These are phyloP conservation scores for Aphodius sticticus DNA, from an alignment of 2,888 invertebrate species.

Conservation along the genomic window DNA sequence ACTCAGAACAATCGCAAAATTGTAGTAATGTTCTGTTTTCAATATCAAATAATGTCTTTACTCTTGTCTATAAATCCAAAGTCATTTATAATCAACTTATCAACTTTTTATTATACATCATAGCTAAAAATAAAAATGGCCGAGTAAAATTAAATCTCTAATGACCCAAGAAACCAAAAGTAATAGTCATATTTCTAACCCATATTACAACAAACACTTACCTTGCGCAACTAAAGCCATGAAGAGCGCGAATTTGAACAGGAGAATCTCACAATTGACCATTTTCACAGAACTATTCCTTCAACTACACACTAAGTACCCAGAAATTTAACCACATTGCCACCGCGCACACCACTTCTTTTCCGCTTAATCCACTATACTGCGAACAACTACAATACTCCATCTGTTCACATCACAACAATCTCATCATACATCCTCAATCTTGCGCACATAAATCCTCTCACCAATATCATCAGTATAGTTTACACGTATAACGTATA, in stretches of 20 bases:
- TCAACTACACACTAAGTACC: neutral
- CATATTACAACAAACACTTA: constrained; percentile 16
- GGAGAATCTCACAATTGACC: constrained; percentile 27
- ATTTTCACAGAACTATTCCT: constrained; percentile 24
- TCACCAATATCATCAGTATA: neutral
- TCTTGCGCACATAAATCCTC: neutral
- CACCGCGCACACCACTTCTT: neutral
- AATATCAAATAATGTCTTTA: no score
- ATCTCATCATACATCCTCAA: neutral
- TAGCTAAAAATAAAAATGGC: no score
- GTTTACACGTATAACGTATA: neutral
- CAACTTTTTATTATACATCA: no score
- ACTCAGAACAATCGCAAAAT: no score
- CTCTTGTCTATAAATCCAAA: no score
- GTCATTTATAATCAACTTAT: no score
- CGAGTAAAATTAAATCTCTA: no score
- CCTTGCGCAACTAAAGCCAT: constrained; percentile 29
- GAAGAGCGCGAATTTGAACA: constrained; percentile 30
- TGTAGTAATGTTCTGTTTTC: no score
- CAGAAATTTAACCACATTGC: constrained; percentile 1
- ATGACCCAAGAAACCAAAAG: no score
- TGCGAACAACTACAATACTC: neutral
- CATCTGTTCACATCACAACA: neutral
- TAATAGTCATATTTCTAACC: no score
- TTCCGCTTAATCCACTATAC: neutral